phyloP scores from a whole-genome alignment of 1,140 invertebrate species.

The Apocrypta bakeri region DNA sequence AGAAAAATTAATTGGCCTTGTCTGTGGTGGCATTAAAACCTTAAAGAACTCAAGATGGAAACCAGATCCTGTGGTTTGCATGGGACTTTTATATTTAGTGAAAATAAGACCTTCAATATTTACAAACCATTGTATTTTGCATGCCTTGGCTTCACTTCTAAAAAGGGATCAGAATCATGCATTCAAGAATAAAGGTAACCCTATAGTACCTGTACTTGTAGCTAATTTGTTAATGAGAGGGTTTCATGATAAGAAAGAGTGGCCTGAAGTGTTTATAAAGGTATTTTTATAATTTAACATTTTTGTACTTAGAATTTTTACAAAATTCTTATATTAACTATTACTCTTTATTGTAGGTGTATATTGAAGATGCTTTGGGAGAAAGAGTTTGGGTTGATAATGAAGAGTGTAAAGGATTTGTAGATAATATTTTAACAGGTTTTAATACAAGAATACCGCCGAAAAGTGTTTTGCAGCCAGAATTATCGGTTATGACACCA shows the following conservation, averaged over 20 bases:
- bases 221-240: slow-evolving; percentile 90
- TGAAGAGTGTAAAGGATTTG: slow-evolving; percentile 91
- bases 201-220: slow-evolving; percentile 87
- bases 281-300: slow-evolving; percentile 66
- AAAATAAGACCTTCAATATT: slow-evolving; percentile 88
- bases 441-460: slow-evolving; percentile 90
- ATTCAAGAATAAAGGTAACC: slow-evolving; percentile 86
- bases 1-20: slow-evolving; percentile 78
- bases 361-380: slow-evolving; percentile 94
- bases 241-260: slow-evolving; percentile 84
- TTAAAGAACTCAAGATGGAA: slow-evolving; percentile 83
- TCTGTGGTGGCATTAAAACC: slow-evolving; percentile 80
- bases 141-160: slow-evolving; percentile 88
- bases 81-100: slow-evolving; percentile 87
- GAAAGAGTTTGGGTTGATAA: slow-evolving; percentile 96
- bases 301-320: neutral
- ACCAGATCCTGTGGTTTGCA: slow-evolving; percentile 85
- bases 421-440: slow-evolving; percentile 93
- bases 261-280: slow-evolving; percentile 87
- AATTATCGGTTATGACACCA: slow-evolving; percentile 74
- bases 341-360: slow-evolving; percentile 78
- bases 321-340: neutral
- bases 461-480: slow-evolving; percentile 76
- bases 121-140: slow-evolving; percentile 85
- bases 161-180: slow-evolving; percentile 83